Conservation (phyloP, 2,888 invertebrate species). For the Ashinkailepas kermadecensis region DNA sequence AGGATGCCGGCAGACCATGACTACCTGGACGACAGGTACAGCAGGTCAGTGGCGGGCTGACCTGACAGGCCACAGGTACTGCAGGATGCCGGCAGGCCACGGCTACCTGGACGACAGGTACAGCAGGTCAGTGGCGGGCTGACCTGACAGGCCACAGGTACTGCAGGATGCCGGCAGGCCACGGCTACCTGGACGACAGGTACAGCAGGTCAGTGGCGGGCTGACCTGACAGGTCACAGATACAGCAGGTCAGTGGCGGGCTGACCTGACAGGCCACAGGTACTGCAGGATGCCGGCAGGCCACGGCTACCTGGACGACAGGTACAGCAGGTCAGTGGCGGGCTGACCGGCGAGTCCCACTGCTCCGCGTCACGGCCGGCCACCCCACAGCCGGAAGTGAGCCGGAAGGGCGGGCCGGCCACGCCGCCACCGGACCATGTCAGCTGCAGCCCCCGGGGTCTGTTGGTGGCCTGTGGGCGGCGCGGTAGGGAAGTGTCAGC, state of each 20-base stretch:
- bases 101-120: slow-evolving; percentile 15
- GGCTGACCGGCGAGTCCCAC: too few species aligned
- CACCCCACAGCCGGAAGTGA: too few species aligned
- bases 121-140: background rate
- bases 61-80: slow-evolving; percentile 33
- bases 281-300: slow-evolving; percentile 27
- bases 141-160: too few species aligned
- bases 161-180: background rate
- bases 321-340: background rate
- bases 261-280: slow-evolving; percentile 19
- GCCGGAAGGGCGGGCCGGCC: too few species aligned
- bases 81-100: slow-evolving; percentile 22
- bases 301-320: slow-evolving; percentile 15
- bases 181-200: background rate
- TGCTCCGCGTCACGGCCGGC: too few species aligned
- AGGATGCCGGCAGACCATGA: slow-evolving; percentile 6
- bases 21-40: too few species aligned
- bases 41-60: slow-evolving; percentile 28
- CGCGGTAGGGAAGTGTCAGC: too few species aligned
- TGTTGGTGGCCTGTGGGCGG: too few species aligned
- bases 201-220: background rate
- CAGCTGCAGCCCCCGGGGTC: too few species aligned
- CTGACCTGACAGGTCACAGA: too few species aligned
- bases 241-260: too few species aligned
- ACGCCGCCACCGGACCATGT: too few species aligned